Base-by-base conservation (phyloP, 1,140 invertebrate species). In the Dendrolimus kikuchii region DNA sequence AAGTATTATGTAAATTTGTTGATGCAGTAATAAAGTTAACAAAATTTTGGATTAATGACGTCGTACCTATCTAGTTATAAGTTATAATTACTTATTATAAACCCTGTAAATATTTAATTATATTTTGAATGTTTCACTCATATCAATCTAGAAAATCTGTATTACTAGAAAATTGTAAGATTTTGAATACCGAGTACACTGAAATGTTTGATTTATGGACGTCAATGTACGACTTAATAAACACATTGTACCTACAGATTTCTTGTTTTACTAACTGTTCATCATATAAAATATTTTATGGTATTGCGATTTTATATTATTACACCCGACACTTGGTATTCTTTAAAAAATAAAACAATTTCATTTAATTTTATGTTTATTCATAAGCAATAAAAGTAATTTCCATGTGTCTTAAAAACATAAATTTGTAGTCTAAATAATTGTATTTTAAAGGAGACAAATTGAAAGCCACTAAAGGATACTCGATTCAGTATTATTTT, bases 381-480 rank as follows among this genome's bases (percentile, higher is more conserved):
- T 86, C 73, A 77, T 84, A 86, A 86, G 82, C 82, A 86, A 86
- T 84, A 78, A 82, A 86, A 81, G 71, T 82, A 86, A 81, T 79
- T 67, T 72, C 52, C 68, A 62, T 77, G 79, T 62, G 74, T 75
- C 71, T 81, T 72, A 81, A 74, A 83, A 74, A 80, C 73, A 71
- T 62, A 83, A 79, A 69, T 61, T 74, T 77, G 70, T 71, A 72
- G 55, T n/a, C n/a, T 66, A 67, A 66, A 44, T 37, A 44, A 10
- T 7, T 37, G n/a, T 53, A 49, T 53, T 53, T 53, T 59, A 53
- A 51, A 6, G 10, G 40, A 49, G 10, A 56, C 53, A 53, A 56
- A 37, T 52, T 53, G 64, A 70, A 77, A 73, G 74, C 65, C 60
- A 77, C 66, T 63, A 66, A 62, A 66, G 48, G 56, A 56, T 52